A percentile compares a stretch with the other conserved stretches of the same genome.
phyloP scores from a whole-genome alignment of 2,888 invertebrate genomes.

The Epirrhoe tristata region DNA sequence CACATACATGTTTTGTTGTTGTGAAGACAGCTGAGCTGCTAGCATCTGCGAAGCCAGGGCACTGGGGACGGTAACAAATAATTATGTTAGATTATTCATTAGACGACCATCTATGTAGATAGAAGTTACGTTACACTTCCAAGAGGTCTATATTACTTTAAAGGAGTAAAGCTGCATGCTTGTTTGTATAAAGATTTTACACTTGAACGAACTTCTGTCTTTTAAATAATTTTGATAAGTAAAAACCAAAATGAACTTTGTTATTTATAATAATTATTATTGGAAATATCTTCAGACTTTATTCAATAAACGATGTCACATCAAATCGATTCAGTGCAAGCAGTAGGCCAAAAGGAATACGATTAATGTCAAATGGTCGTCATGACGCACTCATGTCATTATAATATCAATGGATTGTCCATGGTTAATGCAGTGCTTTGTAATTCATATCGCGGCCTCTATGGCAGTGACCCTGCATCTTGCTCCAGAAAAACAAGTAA shows the following conservation, averaged over 20 bases:
- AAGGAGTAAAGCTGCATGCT: conserved; percentile 71
- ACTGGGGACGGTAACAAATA: conserved; percentile 91
- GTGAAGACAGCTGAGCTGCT: conserved; percentile 96
- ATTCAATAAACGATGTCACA: neutral
- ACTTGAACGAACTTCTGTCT: too few relatives aligned
- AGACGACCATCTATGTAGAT: conserved; percentile 32
- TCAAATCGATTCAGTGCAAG: conserved; percentile 16
- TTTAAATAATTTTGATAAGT: too few relatives aligned
- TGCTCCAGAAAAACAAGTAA: conserved; percentile 37
- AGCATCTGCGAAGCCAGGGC: conserved; percentile 98
- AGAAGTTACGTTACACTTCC: conserved; percentile 16
- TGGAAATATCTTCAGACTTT: neutral
- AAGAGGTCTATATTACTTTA: conserved; percentile 13
- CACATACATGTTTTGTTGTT: conserved; percentile 97
- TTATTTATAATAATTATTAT: neutral
- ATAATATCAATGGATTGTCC: conserved; percentile 60
- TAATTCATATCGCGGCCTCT: conserved; percentile 56
- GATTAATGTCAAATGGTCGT: conserved; percentile 34
- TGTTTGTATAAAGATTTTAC: conserved; percentile 25
- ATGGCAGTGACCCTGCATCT: conserved; percentile 59
- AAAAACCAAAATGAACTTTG: too few relatives aligned
- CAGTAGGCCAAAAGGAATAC: conserved; percentile 33
- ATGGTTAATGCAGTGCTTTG: conserved; percentile 75
- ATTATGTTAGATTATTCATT: conserved; percentile 70
- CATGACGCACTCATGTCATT: conserved; percentile 69